Conservation (phyloP, 2,888 invertebrate species). For the Eupeodes luniger region DNA sequence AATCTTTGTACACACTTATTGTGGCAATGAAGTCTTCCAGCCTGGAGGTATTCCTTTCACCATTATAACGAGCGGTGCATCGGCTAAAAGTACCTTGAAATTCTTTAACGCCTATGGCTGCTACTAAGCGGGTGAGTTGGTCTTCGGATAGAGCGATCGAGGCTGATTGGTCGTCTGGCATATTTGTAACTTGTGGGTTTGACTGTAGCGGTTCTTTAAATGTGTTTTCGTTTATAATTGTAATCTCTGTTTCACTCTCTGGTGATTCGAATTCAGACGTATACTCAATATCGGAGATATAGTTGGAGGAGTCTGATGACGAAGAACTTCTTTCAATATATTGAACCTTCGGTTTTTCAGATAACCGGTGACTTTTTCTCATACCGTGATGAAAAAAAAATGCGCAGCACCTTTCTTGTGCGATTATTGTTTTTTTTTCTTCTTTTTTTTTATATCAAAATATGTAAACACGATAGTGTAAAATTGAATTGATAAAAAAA, state of each 20-base stretch:
- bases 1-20: no score
- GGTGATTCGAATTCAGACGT: constrained; percentile 8
- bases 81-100: no score
- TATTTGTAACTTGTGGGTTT: neutral
- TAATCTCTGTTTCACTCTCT: constrained; percentile 2
- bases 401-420: constrained; percentile 5
- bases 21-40: no score
- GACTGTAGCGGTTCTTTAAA: constrained; percentile 1
- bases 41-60: no score
- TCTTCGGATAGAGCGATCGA: constrained; percentile 11
- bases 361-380: no score
- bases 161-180: constrained; percentile 5
- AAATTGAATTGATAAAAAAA: neutral
- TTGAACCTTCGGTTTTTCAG: no score
- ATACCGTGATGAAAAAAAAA: neutral
- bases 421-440: neutral
- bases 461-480: constrained; percentile 1
- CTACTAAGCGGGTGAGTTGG: neutral
- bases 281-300: constrained; percentile 5
- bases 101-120: no score
- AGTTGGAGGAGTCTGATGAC: constrained; percentile 16
- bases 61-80: no score
- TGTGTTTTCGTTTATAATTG: neutral
- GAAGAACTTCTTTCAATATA: constrained; percentile 1
- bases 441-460: neutral